Evolutionary conservation across 2,888 invertebrate species (phyloP), one percentile per base, ranked within the genome.

Genomic region (Stenodera caucasica): DNA sequence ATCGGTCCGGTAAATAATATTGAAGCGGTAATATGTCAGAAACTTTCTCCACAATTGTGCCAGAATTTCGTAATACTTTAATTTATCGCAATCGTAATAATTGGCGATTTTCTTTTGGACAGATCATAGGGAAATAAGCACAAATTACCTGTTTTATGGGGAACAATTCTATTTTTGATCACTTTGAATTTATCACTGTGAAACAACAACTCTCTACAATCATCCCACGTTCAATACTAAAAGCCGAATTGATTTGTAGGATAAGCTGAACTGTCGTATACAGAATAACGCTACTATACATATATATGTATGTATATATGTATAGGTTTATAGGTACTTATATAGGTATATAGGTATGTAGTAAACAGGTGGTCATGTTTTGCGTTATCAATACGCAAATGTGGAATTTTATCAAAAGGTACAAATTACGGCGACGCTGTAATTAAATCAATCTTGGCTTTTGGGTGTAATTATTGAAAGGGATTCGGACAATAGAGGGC

Each of bases 371-470:
- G 56, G 56, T 40, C 57, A 33, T 56, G 56, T n/a, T 1, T 33
- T 53, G 33, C 50, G 49, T 60, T 60, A 60, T 60, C 60, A 57
- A 53, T 60, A 57, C 37, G 60, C 45, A 60, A 57, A 56, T 60
- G 60, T 56, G 60, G 49, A 40, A 60, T 60, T 60, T 60, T 60
- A 60, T 60, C 60, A 60, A 11, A 45, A 8, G 18, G 15, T 18
- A 40, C 45, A 21, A 52, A 60, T 60, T 60, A 57, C 7, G 37
- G 37, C 18, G 18, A 40, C 18, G 18, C 9, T 3, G 18, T 35
- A 35, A 35, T 35, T 14, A 14, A 35, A 35, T 35, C n/a, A n/a
- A n/a, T n/a, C n/a, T n/a, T n/a, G n/a, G n/a, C n/a, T n/a, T n/a
- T n/a, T n/a, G n/a, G n/a, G n/a, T n/a, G n/a, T n/a, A n/a, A n/a